These are phyloP conservation scores for Urophycis tenuis DNA, from an alignment of 2,797 vertebrate species.

Conservation along the genomic window DNA sequence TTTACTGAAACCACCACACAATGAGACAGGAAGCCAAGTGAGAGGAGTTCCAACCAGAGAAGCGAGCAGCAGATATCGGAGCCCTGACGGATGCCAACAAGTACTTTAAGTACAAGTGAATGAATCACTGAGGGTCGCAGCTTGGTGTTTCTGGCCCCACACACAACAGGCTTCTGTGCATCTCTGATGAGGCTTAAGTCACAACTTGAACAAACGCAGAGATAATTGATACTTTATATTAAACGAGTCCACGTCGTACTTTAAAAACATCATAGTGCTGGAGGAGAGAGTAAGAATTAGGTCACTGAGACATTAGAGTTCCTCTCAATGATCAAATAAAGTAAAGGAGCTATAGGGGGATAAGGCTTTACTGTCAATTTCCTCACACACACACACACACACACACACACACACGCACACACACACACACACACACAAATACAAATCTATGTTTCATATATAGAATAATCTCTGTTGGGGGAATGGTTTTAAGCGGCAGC, in stretches of 20 bases:
- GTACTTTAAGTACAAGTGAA: neutral
- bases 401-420: neutral
- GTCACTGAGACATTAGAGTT: neutral
- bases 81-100: neutral
- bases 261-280: neutral
- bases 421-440: too few relatives aligned
- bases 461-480: neutral
- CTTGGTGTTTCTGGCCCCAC: neutral
- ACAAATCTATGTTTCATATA: neutral
- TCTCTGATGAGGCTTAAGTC: neutral
- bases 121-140: neutral
- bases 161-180: neutral
- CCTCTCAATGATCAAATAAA: neutral
- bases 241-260: neutral
- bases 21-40: neutral
- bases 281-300: neutral
- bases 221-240: neutral
- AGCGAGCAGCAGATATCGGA: neutral
- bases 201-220: neutral
- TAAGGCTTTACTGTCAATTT: neutral
- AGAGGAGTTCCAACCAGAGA: neutral
- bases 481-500: neutral
- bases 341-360: neutral
- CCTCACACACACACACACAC: too few relatives aligned
- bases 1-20: neutral